Evolutionary conservation across 1,140 invertebrate genomes (phyloP).

Genomic region (Stegodyphus mimosarum): DNA sequence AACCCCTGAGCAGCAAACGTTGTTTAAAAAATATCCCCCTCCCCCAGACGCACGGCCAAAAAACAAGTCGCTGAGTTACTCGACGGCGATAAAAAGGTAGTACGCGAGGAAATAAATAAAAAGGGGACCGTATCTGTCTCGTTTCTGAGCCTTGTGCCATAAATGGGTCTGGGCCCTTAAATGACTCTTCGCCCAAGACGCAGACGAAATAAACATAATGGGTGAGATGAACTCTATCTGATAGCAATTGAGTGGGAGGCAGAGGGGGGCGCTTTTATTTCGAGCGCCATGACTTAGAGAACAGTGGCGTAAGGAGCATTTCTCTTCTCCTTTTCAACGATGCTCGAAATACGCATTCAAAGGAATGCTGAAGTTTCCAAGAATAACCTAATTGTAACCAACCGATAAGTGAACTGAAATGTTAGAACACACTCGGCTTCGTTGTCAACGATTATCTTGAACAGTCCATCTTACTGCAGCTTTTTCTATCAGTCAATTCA

Average conservation of each 20-base stretch:
- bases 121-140: not conserved
- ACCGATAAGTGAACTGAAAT: no score
- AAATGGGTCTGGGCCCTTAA: conserved; percentile 19
- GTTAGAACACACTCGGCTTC: no score
- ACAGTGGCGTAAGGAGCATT: not conserved
- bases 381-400: no score
- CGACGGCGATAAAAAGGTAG: conserved; percentile 27
- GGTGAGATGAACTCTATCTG: conserved; percentile 50
- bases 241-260: conserved; percentile 14
- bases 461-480: no score
- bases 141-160: not conserved
- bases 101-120: conserved; percentile 6
- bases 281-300: not conserved
- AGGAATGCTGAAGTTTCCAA: no score
- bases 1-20: not conserved
- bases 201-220: conserved; percentile 45
- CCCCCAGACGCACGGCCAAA: not conserved
- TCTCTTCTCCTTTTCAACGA: no score
- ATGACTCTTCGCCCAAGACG: not conserved
- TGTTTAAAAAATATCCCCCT: not conserved
- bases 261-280: not conserved
- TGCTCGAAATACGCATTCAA: no score
- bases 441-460: no score
- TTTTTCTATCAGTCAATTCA: no score
- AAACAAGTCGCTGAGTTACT: not conserved